A percentile compares a stretch with the other conserved stretches of the same genome.
Conservation (phyloP, 2,888 invertebrate species). For the Rhaphigaster nebulosa region DNA sequence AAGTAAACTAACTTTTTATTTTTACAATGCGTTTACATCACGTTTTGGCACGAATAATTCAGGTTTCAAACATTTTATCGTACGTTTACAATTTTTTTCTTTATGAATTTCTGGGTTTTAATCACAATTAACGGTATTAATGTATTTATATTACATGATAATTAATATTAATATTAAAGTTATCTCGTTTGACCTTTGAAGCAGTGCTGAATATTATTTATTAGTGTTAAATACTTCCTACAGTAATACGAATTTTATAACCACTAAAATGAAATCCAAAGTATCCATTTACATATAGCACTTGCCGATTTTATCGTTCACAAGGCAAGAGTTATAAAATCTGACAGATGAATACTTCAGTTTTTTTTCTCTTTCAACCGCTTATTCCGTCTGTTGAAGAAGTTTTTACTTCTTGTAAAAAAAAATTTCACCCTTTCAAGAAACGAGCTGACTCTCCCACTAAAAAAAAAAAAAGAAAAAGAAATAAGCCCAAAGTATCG, state of each 20-base stretch:
- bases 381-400: neutral
- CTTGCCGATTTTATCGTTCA: neutral
- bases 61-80: too few species aligned
- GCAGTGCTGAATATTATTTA: too few species aligned
- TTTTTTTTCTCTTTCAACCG: neutral
- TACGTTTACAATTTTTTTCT: too few species aligned
- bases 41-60: too few species aligned
- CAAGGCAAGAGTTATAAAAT: neutral
- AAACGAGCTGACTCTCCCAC: slow-evolving; percentile 32
- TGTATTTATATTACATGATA: too few species aligned
- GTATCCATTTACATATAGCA: neutral
- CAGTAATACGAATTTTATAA: neutral
- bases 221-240: neutral
- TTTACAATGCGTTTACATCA: too few species aligned
- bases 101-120: too few species aligned
- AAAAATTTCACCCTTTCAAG: slow-evolving; percentile 25
- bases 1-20: too few species aligned
- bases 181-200: too few species aligned
- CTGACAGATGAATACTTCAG: slow-evolving; percentile 22
- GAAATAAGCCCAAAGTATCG: slow-evolving; percentile 12
- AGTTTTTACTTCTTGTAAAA: slow-evolving; percentile 1
- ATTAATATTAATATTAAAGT: too few species aligned
- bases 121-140: too few species aligned
- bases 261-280: neutral
- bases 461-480: neutral